phyloP scores from a whole-genome alignment of 2,797 vertebrate genomes.

The Hafferia zeledoni region DNA sequence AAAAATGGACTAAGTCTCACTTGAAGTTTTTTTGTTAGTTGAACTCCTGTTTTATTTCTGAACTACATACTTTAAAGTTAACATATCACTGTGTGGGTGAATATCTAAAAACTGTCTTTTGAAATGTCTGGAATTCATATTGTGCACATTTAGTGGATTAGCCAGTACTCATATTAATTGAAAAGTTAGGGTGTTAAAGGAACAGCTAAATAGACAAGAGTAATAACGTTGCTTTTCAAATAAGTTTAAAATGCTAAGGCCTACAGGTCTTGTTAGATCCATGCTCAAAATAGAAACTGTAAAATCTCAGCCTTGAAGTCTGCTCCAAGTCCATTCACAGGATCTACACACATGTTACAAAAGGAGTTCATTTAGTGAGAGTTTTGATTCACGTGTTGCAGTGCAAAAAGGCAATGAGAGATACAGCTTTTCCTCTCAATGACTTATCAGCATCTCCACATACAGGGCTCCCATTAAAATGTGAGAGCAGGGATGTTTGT shows the following conservation, averaged over 20 bases:
- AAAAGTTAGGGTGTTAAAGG: not conserved
- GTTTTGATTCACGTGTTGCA: not conserved
- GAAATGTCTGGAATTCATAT: not conserved
- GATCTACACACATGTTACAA: not conserved
- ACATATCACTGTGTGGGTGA: not conserved
- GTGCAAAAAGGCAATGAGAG: not conserved
- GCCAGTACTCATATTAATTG: not conserved
- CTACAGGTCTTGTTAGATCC: not conserved
- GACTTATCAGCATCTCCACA: not conserved
- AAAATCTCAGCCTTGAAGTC: not conserved
- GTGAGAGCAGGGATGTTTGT: not conserved
- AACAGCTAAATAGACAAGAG: not conserved
- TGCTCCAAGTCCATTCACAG: not conserved
- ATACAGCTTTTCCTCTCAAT: not conserved
- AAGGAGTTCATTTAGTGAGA: not conserved
- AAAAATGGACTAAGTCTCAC: not conserved
- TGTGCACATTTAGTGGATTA: not conserved
- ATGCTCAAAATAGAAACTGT: not conserved
- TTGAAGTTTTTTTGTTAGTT: not conserved
- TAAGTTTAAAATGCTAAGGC: not conserved
- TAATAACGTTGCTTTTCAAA: not conserved
- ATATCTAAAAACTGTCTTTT: not conserved
- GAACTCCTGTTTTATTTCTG: constrained; percentile 2
- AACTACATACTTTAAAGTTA: not conserved
- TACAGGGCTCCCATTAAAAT: not conserved